Base-by-base conservation (phyloP, 2,888 invertebrate genomes). In the Cancer borealis region DNA sequence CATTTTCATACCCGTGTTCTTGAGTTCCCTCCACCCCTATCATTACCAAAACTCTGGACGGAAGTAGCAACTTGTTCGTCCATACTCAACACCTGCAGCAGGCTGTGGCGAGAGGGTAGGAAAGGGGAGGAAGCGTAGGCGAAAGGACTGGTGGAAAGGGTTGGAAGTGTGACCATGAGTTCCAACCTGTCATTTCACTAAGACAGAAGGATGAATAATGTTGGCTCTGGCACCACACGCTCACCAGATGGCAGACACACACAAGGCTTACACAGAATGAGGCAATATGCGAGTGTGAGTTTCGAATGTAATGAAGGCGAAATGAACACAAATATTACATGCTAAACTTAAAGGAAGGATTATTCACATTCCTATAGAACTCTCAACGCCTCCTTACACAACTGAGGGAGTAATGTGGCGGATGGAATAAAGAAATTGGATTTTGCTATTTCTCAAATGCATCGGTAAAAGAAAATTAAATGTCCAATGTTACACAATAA, bases 11-110 rank as follows among this genome's bases (percentile, higher is more conserved):
- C 21, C 30, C 30, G 30, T 79, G 79, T 79, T 30, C 79, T 30
- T 79, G 26, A 79, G 79, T 30, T 79, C 79, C 79, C 73, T 79
- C 21, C 79, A 79, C 79, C 79, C 30, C 79, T 79, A 30, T 79
- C 26, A 79, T 79, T 79, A 79, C 30, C 79, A 79, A 26, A 79
- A 79, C 79, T 79, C 30, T 26, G 30, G 79, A 30, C 79, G 30
- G 79, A 79, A 30, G 79, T 79, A 30, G 26, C 26, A 8, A 30
- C 30, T 79, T 79, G 21, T 21, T 79, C 79, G 30, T 14, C 79
- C 30, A 79, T 30, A 79, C 12, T 79, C 79, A 30, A 30, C 79
- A 79, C 79, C 79, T 30, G 79, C 79, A 30, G 14, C 79, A 79
- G 26, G 12, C 30, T 30, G 12, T 30, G 21, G 79, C 79, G 30